A percentile compares a stretch with the other conserved stretches of the same genome.
Conservation (phyloP, 1,140 invertebrate species). For the Pristionchus pacificus region DNA sequence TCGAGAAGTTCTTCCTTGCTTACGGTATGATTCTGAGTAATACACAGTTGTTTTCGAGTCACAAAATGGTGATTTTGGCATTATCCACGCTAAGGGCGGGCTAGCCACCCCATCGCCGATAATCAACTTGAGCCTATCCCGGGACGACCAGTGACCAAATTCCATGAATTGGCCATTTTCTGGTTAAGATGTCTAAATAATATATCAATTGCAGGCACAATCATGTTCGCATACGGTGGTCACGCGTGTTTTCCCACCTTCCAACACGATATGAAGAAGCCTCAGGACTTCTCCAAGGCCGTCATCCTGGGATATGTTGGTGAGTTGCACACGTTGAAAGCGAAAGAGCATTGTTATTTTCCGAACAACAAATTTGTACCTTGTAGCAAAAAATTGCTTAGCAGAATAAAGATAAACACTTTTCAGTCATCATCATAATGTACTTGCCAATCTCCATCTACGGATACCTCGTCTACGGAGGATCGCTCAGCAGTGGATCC, state of each 20-base stretch:
- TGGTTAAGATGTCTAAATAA: conserved; percentile 36
- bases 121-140: no score
- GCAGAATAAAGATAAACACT: neutral
- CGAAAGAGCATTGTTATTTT: neutral
- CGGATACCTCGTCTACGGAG: neutral
- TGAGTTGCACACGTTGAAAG: neutral
- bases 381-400: no score
- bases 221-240: conserved; percentile 57
- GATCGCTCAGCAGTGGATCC: neutral
- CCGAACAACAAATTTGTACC: neutral
- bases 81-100: no score
- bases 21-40: neutral
- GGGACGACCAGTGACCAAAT: neutral
- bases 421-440: neutral
- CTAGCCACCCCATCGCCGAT: no score
- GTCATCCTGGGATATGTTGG: conserved; percentile 17
- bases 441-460: neutral
- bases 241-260: conserved; percentile 59
- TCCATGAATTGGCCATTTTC: conserved; percentile 16
- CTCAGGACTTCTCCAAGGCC: conserved; percentile 13
- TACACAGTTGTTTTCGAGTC: neutral
- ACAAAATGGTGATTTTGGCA: no score
- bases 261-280: conserved; percentile 58
- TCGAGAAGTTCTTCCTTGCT: neutral
- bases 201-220: conserved; percentile 54